phyloP scores from a whole-genome alignment of 2,113 vertebrate genomes.

The Xenopus laevis region DNA sequence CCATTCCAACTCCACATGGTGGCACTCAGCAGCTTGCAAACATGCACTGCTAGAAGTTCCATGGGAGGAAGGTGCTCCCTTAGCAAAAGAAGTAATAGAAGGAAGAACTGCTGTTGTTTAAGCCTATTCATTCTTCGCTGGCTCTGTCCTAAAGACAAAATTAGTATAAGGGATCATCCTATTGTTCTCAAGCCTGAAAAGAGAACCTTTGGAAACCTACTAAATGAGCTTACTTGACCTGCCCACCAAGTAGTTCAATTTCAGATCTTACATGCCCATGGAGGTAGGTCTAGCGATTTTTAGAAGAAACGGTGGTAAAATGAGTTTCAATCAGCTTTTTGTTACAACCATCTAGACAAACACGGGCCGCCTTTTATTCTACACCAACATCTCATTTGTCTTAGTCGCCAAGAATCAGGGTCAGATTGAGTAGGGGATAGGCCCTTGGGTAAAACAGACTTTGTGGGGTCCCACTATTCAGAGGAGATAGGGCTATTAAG shows the following conservation, averaged over 20 bases:
- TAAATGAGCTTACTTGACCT: background rate
- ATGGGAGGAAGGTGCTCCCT: background rate
- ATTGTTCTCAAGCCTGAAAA: constrained; percentile 24
- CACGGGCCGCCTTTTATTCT: too few species aligned
- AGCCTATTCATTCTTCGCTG: constrained; percentile 22
- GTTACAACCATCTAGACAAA: too few species aligned
- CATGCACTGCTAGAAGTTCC: background rate
- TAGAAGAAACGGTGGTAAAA: too few species aligned
- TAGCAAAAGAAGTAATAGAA: constrained; percentile 2
- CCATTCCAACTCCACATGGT: constrained; percentile 19
- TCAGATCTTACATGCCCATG: too few species aligned
- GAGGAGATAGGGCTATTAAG: too few species aligned
- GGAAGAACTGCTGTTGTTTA: background rate
- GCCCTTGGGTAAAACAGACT: too few species aligned
- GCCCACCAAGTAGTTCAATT: constrained; percentile 1
- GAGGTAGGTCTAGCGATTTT: too few species aligned
- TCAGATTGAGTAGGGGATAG: too few species aligned
- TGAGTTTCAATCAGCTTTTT: too few species aligned
- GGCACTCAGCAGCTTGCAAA: constrained; percentile 31
- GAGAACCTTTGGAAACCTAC: constrained; percentile 21
- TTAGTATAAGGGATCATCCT: constrained; percentile 25
- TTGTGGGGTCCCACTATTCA: too few species aligned
- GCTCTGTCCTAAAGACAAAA: constrained; percentile 2
- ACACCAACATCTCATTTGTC: too few species aligned
- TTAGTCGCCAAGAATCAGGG: too few species aligned